Base-by-base conservation (phyloP, 2,113 vertebrate genomes). In the Corapipo altera region DNA sequence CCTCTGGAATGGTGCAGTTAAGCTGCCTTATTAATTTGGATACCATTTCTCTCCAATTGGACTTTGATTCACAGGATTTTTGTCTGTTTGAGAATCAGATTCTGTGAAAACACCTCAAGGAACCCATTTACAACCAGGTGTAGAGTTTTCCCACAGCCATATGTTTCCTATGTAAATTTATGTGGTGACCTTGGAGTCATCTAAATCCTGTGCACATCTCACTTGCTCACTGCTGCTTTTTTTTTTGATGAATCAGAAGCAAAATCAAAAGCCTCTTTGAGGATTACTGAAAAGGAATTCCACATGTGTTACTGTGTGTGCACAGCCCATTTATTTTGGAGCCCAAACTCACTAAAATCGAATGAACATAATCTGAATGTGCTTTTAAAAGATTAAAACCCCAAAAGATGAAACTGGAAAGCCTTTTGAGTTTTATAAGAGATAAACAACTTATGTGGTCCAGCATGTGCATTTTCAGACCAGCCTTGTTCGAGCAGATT, bases 381-480 rank as follows among this genome's bases (percentile, higher is more conserved):
- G 98, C 98, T 98, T 98, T 98, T 98, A 98, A 98, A 98, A 98
- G 98, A 98, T 98, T 98, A 98, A 97, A 98, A 95, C 95, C 61
- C 78, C 13, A 90, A 82, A 97, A 97, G 97, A 98, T 97, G 96
- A 98, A 97, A 97, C 97, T 97, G 89, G 93, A 95, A 97, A 97
- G 65, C 61, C 81, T 97, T 98, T 98, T 97, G 97, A 98, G 95
- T 96, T 98, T 98, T 97, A 97, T 96, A 93, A 95, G 91, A 87
- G 93, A 93, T 88, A 94, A 95, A 82, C 96, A 97, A 93, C 97
- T 98, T 97, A 98, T 97, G 95, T 93, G 94, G 97, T 96, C 91
- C 93, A 91, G 96, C 92, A 76, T 43, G 48, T 86, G 83, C 79
- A 11, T 97, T 97, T 96, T 95, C 88, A 97, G 92, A 88, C 85